Percentiles rank a stretch among this genome's conserved stretches.
phyloP scores from a whole-genome alignment of 2,888 invertebrate species.

The Gymnoscelis rufifasciata region DNA sequence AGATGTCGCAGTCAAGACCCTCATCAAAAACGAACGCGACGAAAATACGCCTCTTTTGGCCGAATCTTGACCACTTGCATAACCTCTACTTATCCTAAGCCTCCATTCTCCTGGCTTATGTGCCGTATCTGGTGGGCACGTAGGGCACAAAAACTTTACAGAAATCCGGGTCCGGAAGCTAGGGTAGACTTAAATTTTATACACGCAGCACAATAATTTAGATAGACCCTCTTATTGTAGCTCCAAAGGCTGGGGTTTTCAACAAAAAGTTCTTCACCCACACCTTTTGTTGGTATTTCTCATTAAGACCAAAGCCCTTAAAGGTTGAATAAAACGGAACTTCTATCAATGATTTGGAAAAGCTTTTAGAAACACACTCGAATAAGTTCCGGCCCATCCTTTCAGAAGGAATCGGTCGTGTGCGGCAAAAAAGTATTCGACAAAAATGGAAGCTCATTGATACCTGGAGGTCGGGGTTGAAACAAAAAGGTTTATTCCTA shows the following conservation, averaged over 20 bases:
- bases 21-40: constrained; percentile 2
- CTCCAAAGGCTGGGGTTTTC: constrained; percentile 3
- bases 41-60: neutral
- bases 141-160: constrained; percentile 26
- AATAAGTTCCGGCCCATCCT: constrained; percentile 3
- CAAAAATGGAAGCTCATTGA: constrained; percentile 19
- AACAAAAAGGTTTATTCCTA: constrained; percentile 35
- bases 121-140: constrained; percentile 20
- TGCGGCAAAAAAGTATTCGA: constrained; percentile 8
- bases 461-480: constrained; percentile 7
- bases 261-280: neutral
- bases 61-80: neutral
- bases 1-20: neutral
- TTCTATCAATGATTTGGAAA: constrained; percentile 1
- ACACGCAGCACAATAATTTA: constrained; percentile 17
- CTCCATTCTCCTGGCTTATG: constrained; percentile 7
- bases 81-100: constrained; percentile 9
- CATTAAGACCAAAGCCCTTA: neutral
- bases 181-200: constrained; percentile 19
- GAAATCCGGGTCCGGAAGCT: constrained; percentile 17
- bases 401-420: neutral
- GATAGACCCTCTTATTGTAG: constrained; percentile 7
- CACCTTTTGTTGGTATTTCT: neutral
- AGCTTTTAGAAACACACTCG: constrained; percentile 4
- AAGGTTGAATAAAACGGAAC: constrained; percentile 2